These are phyloP conservation scores for Tyto alba DNA, from an alignment of 2,113 vertebrate genomes.

Conservation along the genomic window DNA sequence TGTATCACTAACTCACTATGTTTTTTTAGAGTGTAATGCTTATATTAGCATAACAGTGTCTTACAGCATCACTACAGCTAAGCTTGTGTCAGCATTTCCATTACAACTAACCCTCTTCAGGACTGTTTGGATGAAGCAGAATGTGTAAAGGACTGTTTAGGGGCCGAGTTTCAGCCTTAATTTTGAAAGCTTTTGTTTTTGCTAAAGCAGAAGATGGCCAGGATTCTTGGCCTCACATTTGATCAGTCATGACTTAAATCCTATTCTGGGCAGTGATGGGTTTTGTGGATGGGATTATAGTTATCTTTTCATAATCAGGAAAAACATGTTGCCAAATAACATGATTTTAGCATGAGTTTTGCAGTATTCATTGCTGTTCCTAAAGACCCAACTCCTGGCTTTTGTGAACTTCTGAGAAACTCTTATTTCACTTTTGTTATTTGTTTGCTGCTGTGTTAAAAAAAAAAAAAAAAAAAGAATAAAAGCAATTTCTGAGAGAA, in stretches of 20 bases:
- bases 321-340: background rate
- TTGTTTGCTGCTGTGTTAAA: background rate
- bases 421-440: background rate
- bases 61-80: conserved; percentile 14
- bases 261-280: background rate
- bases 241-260: background rate
- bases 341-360: background rate
- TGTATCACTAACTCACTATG: background rate
- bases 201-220: background rate
- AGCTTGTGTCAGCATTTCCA: conserved; percentile 27
- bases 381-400: background rate
- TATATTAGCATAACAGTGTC: conserved; percentile 9
- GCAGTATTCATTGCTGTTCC: background rate
- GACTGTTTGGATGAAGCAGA: background rate
- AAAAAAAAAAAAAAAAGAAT: background rate
- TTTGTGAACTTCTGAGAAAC: background rate
- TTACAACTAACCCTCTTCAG: background rate
- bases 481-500: background rate
- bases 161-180: background rate
- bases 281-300: conserved; percentile 22
- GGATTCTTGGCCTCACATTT: background rate
- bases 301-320: conserved; percentile 1
- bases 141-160: background rate
- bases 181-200: background rate
- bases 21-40: conserved; percentile 24